A percentile compares a stretch with the other conserved stretches of the same genome.
Evolutionary conservation across 2,888 invertebrate species (phyloP).

Genomic region (Proisotoma minuta): DNA sequence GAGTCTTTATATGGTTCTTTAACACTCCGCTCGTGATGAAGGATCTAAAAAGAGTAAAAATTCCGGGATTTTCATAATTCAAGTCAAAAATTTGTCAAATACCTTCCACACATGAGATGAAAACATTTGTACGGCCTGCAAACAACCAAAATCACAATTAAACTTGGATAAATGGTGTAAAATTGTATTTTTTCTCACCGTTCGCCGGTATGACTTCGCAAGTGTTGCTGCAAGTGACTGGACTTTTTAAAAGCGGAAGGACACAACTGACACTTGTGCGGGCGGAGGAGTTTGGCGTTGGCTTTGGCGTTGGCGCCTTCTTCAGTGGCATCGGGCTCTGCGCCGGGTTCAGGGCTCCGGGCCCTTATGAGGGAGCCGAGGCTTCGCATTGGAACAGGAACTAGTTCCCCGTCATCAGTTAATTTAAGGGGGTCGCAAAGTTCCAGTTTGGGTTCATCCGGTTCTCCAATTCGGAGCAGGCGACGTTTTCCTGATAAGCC

Average conservation of each 20-base stretch:
- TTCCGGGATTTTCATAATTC: neutral
- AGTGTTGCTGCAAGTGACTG: constrained; percentile 57
- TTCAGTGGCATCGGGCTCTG: neutral
- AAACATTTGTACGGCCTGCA: constrained; percentile 53
- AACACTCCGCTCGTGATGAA: constrained; percentile 58
- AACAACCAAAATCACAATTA: no score
- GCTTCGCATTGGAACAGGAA: constrained; percentile 19
- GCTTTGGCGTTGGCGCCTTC: neutral
- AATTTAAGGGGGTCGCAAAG: constrained; percentile 45
- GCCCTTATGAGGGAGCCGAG: constrained; percentile 10
- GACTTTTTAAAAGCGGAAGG: constrained; percentile 57
- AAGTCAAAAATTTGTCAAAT: neutral
- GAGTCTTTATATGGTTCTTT: constrained; percentile 58
- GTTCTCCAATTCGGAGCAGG: constrained; percentile 40
- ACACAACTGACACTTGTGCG: constrained; percentile 54
- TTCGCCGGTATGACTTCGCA: constrained; percentile 54
- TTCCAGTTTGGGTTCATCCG: constrained; percentile 27
- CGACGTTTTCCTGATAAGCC: constrained; percentile 39
- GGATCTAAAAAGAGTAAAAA: constrained; percentile 48
- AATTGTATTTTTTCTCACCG: no score
- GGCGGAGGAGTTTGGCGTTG: no score
- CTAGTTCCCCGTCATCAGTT: constrained; percentile 36
- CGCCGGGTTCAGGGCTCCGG: neutral
- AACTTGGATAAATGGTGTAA: no score
- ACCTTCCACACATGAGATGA: constrained; percentile 45